Base-by-base conservation (phyloP, 2,888 invertebrate genomes). In the Netelia melanura region DNA sequence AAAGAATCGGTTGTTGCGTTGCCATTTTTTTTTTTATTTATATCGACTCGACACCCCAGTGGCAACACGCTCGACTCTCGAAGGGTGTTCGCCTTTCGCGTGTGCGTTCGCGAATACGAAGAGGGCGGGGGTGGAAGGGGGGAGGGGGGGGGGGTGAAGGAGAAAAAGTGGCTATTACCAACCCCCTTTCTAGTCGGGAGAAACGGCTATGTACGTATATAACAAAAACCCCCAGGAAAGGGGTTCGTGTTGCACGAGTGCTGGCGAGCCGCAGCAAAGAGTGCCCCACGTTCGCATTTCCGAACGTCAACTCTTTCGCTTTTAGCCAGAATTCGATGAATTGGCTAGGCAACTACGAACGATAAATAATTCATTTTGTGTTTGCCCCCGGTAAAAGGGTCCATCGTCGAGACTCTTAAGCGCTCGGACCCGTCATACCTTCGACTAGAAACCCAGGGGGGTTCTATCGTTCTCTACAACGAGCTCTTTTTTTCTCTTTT, bases 281-380 rank as follows among this genome's bases (percentile, higher is more conserved):
- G 87, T 81, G 85, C 86, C 23, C 58, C 68, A 30, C 62, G 25
- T 25, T 58, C 71, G n/a, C 25, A n/a, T 72, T 76, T 71, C 75
- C 81, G 77, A 38, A 81, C 85, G 81, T 84, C 76, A 90, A 92
- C 91, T 92, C 91, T 92, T 92, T 91, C 89, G 90, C 91, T 92
- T 91, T 92, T 91, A 91, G 89, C 88, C 88, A 71, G 89, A 89
- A 89, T 90, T 91, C 92, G 90, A 90, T 91, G 90, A 91, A 92
- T 91, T 89, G 91, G 87, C 89, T 43, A 65, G 87, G 88, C 88
- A 88, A 88, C 90, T 88, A 87, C 88, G 88, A 86, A 83, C 89
- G 87, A 92, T 92, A 92, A 92, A 92, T 92, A 92, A 92, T 92
- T 91, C 90, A 92, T 92, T 91, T 90, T 87, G 87, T 92, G 91